Base-by-base conservation (phyloP, 1,140 invertebrate species). In the Drosophila truncata region DNA sequence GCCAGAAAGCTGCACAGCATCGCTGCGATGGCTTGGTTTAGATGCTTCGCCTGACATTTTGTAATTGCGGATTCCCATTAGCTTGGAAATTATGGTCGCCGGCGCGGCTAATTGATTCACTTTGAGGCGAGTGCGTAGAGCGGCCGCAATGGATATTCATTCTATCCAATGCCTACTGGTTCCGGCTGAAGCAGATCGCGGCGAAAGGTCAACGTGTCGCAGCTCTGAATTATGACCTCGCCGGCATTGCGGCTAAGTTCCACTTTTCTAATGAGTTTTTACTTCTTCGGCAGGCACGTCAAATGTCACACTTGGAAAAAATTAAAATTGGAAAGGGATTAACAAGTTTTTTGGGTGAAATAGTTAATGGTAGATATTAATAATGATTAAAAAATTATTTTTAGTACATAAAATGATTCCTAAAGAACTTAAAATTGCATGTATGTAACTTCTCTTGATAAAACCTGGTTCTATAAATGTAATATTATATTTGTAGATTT, bases 191-290 rank as follows among this genome's bases (percentile, higher is more conserved):
- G 54, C 23, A 33, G 29, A 55, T 55, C 44, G 55, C 58, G n/a
- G 27, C 44, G 62, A 88, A 88, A 88, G 85, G 85, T 88, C 81
- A 88, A 85, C 67, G 83, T 79, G 82, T 87, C 79, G 82, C 59
- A 72, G 70, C 58, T 75, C 70, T 81, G 44, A 88, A 69, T 88
- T 85, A 88, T 81, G 81, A 79, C 82, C 84, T 80, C 62, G 85
- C 58, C 69, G 86, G 74, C 81, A 90, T 90, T 90, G 85, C 66
- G 41, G 41, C 42, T 47, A 44, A n/a, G n/a, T n/a, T n/a, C 41
- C 35, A 55, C 64, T 27, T 78, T n/a, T n/a, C n/a, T 85, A 84
- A 88, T 90, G 80, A 67, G 85, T 80, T 80, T 78, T 71, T 35
- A 87, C 74, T 88, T 59, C 49, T 63, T 63, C 20, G 55, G 62